Evolutionary conservation across 2,797 vertebrate species (phyloP).

Genomic region (Antrozous pallidus): DNA sequence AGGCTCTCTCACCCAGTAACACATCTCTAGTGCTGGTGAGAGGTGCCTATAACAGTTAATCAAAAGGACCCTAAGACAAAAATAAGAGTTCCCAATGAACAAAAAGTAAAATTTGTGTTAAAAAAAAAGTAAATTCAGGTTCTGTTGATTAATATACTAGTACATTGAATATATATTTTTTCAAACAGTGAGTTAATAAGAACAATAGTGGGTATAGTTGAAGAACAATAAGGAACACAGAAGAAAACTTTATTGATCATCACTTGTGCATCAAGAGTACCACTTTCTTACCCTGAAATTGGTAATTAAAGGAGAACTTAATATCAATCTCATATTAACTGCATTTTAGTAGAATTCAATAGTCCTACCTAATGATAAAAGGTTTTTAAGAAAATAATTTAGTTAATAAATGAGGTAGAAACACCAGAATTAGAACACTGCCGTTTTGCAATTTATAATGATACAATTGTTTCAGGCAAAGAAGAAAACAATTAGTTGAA

Average conservation of each 20-base stretch:
- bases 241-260: not conserved
- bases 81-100: not conserved
- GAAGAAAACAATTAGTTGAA: not conserved
- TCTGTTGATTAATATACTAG: not conserved
- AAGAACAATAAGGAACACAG: not conserved
- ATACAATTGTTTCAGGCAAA: not conserved
- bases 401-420: not conserved
- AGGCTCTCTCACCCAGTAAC: no score
- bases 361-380: not conserved
- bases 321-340: not conserved
- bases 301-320: not conserved
- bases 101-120: not conserved
- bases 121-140: not conserved
- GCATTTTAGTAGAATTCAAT: not conserved
- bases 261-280: not conserved
- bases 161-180: not conserved
- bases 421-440: not conserved
- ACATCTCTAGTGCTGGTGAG: no score
- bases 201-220: not conserved
- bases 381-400: not conserved
- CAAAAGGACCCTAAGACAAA: not conserved
- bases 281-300: not conserved
- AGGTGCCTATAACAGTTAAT: not conserved
- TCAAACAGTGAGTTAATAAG: not conserved
- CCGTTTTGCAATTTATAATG: not conserved